Conservation (phyloP, 2,888 invertebrate genomes). For the Oscheius sp. region DNA sequence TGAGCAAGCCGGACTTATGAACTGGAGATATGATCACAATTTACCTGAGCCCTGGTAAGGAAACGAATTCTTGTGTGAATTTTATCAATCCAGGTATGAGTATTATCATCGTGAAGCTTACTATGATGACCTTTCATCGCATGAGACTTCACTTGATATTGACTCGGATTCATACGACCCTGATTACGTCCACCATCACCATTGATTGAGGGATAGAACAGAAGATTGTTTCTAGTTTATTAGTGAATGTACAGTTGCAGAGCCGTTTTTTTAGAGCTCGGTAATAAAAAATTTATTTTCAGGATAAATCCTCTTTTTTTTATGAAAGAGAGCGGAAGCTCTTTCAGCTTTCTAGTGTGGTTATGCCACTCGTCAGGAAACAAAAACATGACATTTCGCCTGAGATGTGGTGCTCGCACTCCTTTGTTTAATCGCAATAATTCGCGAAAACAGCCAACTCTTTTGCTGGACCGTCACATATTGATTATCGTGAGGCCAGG, state of each 20-base stretch:
- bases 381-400: too few relatives aligned
- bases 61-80: background rate
- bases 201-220: constrained; percentile 33
- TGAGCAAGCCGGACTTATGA: constrained; percentile 42
- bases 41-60: constrained; percentile 61
- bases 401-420: too few relatives aligned
- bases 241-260: constrained; percentile 18
- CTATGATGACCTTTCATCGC: constrained; percentile 57
- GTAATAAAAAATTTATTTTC: background rate
- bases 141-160: constrained; percentile 59
- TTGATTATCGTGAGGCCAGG: constrained; percentile 19
- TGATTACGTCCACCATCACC: constrained; percentile 63
- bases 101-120: constrained; percentile 63
- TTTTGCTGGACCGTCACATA: constrained; percentile 21
- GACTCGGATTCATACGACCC: constrained; percentile 62
- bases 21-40: constrained; percentile 54
- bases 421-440: background rate
- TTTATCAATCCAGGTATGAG: constrained; percentile 59
- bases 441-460: constrained; percentile 4
- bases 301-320: too few relatives aligned
- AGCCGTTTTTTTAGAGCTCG: background rate
- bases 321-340: too few relatives aligned
- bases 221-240: background rate
- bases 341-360: too few relatives aligned
- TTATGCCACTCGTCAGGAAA: too few relatives aligned